A percentile compares a stretch with the other conserved stretches of the same genome.
Conservation (phyloP, 2,888 invertebrate genomes). For the Tachina grossa region DNA sequence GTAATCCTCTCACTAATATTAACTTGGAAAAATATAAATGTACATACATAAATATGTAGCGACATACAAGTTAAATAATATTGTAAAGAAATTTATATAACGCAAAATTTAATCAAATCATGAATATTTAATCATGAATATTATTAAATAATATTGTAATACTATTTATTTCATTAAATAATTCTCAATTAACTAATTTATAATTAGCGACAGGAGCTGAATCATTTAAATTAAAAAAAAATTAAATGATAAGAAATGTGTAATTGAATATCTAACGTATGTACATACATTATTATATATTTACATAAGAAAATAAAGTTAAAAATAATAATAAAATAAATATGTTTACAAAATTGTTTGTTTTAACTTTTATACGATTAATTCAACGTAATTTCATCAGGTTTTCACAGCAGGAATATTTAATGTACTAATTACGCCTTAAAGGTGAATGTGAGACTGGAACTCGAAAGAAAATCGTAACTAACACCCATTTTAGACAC, state of each 20-base stretch:
- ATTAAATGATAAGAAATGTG: not conserved
- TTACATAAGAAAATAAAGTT: too few relatives aligned
- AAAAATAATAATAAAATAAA: too few relatives aligned
- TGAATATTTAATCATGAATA: slow-evolving; percentile 13
- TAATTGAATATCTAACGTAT: not conserved
- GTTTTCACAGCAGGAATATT: too few relatives aligned
- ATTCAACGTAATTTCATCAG: too few relatives aligned
- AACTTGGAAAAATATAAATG: too few relatives aligned
- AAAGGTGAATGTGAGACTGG: too few relatives aligned
- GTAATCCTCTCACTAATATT: too few relatives aligned
- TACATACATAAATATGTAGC: not conserved
- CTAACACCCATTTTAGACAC: too few relatives aligned
- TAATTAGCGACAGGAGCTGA: not conserved
- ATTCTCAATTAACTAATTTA: not conserved
- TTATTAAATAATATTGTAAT: slow-evolving; percentile 24
- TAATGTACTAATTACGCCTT: too few relatives aligned
- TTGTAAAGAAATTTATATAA: not conserved
- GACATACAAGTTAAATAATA: slow-evolving; percentile 14
- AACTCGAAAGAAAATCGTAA: too few relatives aligned
- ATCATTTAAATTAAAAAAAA: not conserved
- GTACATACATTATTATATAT: not conserved
- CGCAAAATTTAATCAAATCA: not conserved
- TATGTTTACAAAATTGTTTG: not conserved
- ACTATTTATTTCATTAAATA: not conserved
- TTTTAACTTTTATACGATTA: not conserved